Evolutionary conservation across 2,888 invertebrate species (phyloP), one percentile per base, ranked within the genome.

Genomic region (Leptarthrus brevirostris): DNA sequence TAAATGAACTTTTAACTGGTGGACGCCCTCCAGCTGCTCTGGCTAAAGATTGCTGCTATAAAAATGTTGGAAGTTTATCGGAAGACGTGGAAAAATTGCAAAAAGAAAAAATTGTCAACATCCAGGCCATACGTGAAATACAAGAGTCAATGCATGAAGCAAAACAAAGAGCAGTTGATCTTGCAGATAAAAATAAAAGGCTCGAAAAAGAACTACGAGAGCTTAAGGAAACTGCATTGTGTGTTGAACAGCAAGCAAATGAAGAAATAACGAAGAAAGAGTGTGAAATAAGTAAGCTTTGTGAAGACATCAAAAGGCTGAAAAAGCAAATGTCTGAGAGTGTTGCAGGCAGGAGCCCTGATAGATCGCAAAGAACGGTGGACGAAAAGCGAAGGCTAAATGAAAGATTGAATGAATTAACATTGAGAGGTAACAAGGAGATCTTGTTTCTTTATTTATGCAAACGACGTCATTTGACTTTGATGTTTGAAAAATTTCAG

Each of bases 211-310:
- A 93, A 82, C 81, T 93, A 76, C 87, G 88, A 77, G 92, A 92
- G 81, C 88, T 93, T 58, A 93, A 93, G 81, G 87, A 89, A 77
- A 88, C 92, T 77, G 93, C 93, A 1, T 83, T 93, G 74, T 89
- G 89, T 77, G 91, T 93, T 10, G 93, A 94, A 85, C 89, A 90
- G 40, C 92, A 93, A 80, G 93, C 93, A 76, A 93, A 93, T 82
- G 87, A 87, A 70, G 88, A 89, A 77, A 87, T 92, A 18, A 88
- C 89, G 79, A 86, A 86, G 74, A 89, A 91, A 81, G 87, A 87
- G 75, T 52, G 75, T 2, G 80, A 84, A 80, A 77, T 84, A 79
- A 76, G 83, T 78, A 82, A 84, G 12, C 83, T 85, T 70, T 79
- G 80, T 26, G 74, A 47, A 1, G 78, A 81, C n/a, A 70, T 82